phyloP scores from a whole-genome alignment of 2,797 vertebrate species.

The Sternarchorhynchus goeldii region DNA sequence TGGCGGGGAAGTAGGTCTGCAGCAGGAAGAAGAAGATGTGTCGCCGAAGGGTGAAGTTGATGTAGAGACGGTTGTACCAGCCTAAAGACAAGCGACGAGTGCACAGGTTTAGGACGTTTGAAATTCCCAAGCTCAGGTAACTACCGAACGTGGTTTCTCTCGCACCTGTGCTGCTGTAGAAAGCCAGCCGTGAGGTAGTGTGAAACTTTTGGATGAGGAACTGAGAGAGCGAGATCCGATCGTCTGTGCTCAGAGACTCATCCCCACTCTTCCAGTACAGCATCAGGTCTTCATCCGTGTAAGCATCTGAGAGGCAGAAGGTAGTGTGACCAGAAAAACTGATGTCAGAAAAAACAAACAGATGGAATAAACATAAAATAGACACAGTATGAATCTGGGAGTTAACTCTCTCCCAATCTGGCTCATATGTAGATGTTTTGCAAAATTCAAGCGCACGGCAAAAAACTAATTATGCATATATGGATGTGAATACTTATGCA shows the following conservation, averaged over 20 bases:
- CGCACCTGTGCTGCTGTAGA: conserved; percentile 97
- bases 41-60: conserved; percentile 90
- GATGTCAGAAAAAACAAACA: neutral
- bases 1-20: conserved; percentile 94
- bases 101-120: neutral
- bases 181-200: conserved; percentile 92
- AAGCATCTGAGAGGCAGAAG: conserved; percentile 80
- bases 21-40: conserved; percentile 99
- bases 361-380: neutral
- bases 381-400: neutral
- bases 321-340: conserved; percentile 18
- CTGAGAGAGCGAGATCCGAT: conserved; percentile 93
- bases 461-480: neutral
- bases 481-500: neutral
- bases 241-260: conserved; percentile 92
- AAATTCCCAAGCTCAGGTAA: neutral
- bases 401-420: too few species aligned
- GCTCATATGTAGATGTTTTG: too few species aligned
- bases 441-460: too few species aligned
- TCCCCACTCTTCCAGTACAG: conserved; percentile 96
- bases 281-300: conserved; percentile 97
- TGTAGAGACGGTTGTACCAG: conserved; percentile 97
- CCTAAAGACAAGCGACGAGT: conserved; percentile 71
- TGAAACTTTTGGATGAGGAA: conserved; percentile 98
- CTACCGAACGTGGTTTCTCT: too few species aligned